A percentile compares a stretch with the other conserved stretches of the same genome.
These are phyloP conservation scores for Cyanistes caeruleus DNA, from an alignment of 2,113 vertebrate genomes.

Conservation along the genomic window DNA sequence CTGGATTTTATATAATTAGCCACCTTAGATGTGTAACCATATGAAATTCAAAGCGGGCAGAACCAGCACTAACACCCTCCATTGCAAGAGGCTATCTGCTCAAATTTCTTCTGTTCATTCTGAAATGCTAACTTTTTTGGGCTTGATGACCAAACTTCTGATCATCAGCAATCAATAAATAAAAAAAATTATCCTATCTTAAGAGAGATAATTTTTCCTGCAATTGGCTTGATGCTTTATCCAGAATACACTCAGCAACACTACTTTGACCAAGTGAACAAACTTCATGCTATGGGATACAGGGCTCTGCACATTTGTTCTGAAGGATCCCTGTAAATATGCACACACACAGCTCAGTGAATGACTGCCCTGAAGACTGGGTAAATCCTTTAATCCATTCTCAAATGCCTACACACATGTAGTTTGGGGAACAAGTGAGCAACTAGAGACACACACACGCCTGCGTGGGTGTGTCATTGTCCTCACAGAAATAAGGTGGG, in stretches of 20 bases:
- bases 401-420: rapidly evolving
- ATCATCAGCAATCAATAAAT: not conserved
- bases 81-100: not conserved
- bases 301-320: not conserved
- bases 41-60: not conserved
- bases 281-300: not conserved
- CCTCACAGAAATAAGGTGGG: not conserved
- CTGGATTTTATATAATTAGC: not conserved
- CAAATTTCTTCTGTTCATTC: not conserved
- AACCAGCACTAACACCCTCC: not conserved
- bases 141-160: not conserved
- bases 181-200: not conserved
- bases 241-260: not conserved
- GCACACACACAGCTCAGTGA: not conserved
- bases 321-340: not conserved
- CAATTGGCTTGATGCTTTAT: not conserved
- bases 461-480: rapidly evolving
- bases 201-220: not conserved
- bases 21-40: too few species aligned
- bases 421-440: not conserved
- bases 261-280: not conserved
- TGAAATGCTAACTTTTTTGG: not conserved
- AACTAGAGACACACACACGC: too few species aligned
- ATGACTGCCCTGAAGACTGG: not conserved
- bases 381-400: not conserved